phyloP scores from a whole-genome alignment of 2,888 invertebrate genomes.

The Diogma glabrata region DNA sequence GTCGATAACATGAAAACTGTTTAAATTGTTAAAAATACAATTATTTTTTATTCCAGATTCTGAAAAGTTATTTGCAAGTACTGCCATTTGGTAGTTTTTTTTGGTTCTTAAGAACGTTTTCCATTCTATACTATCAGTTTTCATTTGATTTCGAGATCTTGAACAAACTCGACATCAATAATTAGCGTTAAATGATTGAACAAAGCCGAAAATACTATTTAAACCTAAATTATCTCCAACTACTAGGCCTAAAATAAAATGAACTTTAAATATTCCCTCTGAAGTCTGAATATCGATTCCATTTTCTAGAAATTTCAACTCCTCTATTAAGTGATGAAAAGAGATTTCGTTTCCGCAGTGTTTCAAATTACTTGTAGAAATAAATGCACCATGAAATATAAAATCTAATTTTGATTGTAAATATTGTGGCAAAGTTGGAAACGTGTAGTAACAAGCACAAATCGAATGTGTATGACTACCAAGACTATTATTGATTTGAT shows the following conservation, averaged over 20 bases:
- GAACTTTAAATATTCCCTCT: neutral
- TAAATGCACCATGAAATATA: neutral
- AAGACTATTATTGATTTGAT: neutral
- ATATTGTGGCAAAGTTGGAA: conserved; percentile 1
- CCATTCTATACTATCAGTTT: neutral
- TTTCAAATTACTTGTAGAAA: neutral
- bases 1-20: neutral
- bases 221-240: neutral
- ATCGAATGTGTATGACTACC: neutral
- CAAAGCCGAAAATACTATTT: neutral
- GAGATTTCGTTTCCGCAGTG: neutral
- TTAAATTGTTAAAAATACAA: neutral
- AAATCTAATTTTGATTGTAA: neutral
- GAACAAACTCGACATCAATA: neutral
- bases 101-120: neutral
- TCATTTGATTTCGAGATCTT: neutral
- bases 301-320: neutral
- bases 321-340: neutral
- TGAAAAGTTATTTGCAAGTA: neutral
- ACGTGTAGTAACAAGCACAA: neutral
- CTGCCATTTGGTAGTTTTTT: neutral
- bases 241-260: neutral
- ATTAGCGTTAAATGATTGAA: neutral
- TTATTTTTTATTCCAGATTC: neutral
- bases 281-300: neutral